These are phyloP conservation scores for Cichladusa arquata DNA, from an alignment of 2,113 vertebrate genomes.

Conservation along the genomic window DNA sequence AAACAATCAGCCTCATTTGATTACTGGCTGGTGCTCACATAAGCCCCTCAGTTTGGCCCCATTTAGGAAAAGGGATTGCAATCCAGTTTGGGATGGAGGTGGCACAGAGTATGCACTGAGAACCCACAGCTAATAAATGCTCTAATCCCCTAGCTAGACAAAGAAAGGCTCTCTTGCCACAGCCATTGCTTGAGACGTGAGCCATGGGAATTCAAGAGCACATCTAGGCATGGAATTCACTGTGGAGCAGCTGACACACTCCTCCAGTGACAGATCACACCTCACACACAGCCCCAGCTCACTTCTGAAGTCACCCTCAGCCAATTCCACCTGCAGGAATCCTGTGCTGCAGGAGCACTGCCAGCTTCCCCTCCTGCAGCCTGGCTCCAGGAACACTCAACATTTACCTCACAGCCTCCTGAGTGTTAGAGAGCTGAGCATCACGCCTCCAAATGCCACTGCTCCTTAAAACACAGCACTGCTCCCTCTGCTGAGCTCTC, in stretches of 20 bases:
- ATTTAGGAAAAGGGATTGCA: neutral
- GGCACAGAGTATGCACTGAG: neutral
- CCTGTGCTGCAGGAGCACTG: neutral
- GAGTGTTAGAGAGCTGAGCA: neutral
- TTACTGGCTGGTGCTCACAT: neutral
- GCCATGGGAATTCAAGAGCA: neutral
- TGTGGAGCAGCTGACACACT: rapidly evolving
- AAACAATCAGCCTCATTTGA: neutral
- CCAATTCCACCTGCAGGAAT: neutral
- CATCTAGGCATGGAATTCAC: neutral
- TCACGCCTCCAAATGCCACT: neutral
- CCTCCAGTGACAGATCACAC: neutral
- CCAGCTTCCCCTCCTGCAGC: neutral
- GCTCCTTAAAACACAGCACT: neutral
- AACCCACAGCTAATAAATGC: neutral
- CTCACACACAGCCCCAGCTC: rapidly evolving
- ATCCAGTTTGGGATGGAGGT: neutral
- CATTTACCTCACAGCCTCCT: neutral
- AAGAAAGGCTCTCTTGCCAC: neutral
- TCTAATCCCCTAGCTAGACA: neutral
- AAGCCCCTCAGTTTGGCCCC: neutral
- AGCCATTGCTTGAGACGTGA: neutral
- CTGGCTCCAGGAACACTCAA: neutral
- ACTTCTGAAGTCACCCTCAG: neutral
- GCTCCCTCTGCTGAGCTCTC: neutral